Evolutionary conservation across 2,113 vertebrate genomes (phyloP).

Genomic region (Meriones unguiculatus): DNA sequence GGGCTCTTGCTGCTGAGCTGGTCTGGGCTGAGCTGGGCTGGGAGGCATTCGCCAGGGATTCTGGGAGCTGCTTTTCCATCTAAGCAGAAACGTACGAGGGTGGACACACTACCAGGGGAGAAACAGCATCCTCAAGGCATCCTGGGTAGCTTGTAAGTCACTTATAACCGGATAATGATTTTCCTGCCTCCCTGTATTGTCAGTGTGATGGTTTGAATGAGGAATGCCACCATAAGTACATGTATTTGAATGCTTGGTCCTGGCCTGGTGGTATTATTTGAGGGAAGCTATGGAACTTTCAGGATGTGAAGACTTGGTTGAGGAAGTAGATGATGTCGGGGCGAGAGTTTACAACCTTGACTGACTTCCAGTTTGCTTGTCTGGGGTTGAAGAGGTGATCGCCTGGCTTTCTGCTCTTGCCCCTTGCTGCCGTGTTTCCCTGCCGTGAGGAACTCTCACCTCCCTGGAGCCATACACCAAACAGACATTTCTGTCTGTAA

Average conservation of each 20-base stretch:
- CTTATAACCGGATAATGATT: neutral
- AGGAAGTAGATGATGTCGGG: neutral
- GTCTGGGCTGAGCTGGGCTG: too few relatives aligned
- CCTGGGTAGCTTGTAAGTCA: fast-evolving
- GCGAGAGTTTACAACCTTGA: neutral
- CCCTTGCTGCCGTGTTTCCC: too few relatives aligned
- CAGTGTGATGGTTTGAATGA: neutral
- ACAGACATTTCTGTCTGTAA: neutral
- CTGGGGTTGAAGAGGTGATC: neutral
- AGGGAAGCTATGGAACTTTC: neutral
- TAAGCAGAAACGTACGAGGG: fast-evolving
- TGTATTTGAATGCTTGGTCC: neutral
- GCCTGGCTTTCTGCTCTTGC: neutral
- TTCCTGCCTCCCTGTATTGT: neutral
- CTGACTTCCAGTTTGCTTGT: neutral
- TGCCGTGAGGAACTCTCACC: neutral
- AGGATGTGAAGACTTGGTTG: neutral
- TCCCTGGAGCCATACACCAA: neutral
- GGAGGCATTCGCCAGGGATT: neutral
- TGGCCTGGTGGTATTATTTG: neutral
- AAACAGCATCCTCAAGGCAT: fast-evolving
- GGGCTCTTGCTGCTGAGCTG: neutral
- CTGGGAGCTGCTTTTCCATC: neutral
- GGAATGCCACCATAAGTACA: neutral
- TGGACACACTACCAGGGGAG: fast-evolving